Conservation (phyloP, 2,888 invertebrate genomes). For the Diloba caeruleocephala region DNA sequence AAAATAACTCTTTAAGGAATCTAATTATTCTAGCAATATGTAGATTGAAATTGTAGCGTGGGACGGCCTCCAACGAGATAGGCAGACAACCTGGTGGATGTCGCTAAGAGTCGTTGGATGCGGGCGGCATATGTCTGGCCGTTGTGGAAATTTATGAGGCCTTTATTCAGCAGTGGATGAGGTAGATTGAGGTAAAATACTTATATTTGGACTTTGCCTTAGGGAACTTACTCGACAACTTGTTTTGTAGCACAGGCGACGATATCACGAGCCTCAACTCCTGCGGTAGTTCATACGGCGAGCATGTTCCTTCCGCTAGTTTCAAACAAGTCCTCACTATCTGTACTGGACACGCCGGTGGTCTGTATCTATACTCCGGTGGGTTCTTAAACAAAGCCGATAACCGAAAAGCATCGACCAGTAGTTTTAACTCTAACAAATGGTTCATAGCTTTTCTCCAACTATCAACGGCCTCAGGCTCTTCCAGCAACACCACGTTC, state of each 20-base stretch:
- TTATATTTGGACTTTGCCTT: no score
- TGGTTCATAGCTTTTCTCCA: slow-evolving; percentile 86
- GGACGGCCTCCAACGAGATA: no score
- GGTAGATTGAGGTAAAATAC: no score
- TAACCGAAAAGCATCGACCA: slow-evolving; percentile 90
- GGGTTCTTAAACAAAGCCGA: slow-evolving; percentile 87
- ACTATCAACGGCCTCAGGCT: slow-evolving; percentile 75
- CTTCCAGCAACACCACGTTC: slow-evolving; percentile 74
- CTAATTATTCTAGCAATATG: no score
- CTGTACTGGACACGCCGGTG: slow-evolving; percentile 84
- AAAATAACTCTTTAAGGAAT: background rate
- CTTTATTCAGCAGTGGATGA: no score
- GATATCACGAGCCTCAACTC: slow-evolving; percentile 90
- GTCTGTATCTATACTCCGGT: slow-evolving; percentile 73
- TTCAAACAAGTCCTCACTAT: slow-evolving; percentile 90
- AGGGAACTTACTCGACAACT: slow-evolving; percentile 71
- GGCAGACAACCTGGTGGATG: no score
- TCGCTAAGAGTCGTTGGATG: no score
- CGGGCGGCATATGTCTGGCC: no score
- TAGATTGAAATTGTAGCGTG: no score
- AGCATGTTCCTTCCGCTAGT: slow-evolving; percentile 90
- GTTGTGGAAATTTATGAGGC: no score
- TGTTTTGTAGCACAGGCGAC: slow-evolving; percentile 75
- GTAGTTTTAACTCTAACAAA: slow-evolving; percentile 87
- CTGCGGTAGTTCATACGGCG: slow-evolving; percentile 90